phyloP scores from a whole-genome alignment of 2,888 invertebrate genomes.

The Vesta saturnalis region DNA sequence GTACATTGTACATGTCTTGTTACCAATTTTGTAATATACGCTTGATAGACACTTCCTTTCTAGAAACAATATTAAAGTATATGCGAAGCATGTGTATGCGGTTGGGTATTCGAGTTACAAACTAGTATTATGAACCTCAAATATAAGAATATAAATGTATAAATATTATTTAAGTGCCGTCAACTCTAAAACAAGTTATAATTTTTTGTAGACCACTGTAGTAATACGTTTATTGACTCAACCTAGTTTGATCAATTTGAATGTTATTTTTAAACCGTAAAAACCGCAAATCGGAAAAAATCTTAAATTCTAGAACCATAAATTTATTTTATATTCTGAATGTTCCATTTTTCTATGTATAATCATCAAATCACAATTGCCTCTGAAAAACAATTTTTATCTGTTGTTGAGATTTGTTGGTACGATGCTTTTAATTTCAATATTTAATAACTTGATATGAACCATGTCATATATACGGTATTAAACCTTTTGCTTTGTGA shows the following conservation, averaged over 20 bases:
- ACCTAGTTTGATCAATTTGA: constrained; percentile 1
- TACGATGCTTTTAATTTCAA: too few species aligned
- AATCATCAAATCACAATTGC: too few species aligned
- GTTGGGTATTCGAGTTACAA: too few species aligned
- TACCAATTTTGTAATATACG: too few species aligned
- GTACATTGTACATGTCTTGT: too few species aligned
- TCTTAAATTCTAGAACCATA: neutral
- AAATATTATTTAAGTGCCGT: neutral
- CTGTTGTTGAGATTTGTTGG: too few species aligned
- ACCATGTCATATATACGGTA: too few species aligned
- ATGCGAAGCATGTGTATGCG: too few species aligned
- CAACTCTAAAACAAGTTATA: neutral
- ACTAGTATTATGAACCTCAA: too few species aligned
- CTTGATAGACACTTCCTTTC: too few species aligned
- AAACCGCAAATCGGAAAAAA: neutral
- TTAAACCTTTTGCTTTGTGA: neutral
- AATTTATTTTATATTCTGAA: neutral
- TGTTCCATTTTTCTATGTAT: neutral
- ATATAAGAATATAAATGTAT: neutral
- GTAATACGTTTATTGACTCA: neutral
- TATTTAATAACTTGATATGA: too few species aligned
- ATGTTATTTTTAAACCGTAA: neutral
- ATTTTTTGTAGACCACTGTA: neutral
- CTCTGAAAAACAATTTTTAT: neutral
- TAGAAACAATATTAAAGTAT: too few species aligned